Evolutionary conservation across 2,888 invertebrate species (phyloP), one percentile per base, ranked within the genome.

Genomic region (Tholera decimalis): DNA sequence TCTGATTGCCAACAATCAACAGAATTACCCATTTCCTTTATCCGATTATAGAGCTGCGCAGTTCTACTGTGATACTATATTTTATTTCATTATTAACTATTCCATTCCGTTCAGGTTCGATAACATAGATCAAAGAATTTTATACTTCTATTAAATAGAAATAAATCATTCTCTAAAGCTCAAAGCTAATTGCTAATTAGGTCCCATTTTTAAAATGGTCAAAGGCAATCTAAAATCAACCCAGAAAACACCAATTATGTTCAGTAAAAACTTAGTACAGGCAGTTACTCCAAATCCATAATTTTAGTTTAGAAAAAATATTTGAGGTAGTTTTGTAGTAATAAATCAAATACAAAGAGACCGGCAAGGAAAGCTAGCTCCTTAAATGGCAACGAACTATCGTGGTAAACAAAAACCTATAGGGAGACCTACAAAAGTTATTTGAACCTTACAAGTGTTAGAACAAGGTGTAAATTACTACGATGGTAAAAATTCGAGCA

Each of bases 311-410:
- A 8, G 13, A 77, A 80, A 67, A 74, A 30, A 28, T 20, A 37
- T 49, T 61, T 68, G 51, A 47, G 67, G 41, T 63, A 69, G 60
- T 60, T 71, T 70, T 73, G 55, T 64, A 59, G 69, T 57, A 71
- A 85, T 89, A 88, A 86, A 88, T 88, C 88, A 88, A 86, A 85
- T 74, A 73, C 80, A 75, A 79, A 83, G 71, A 82, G 71, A 82
- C 74, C 59, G 61, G 77, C 89, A 89, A 90, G 90, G 88, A 90
- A 91, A 90, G 90, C 90, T 53, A 84, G 75, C 85, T 83, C 86
- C 77, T 60, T 85, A 86, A 73, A 86, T 75, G 87, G 89, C 77
- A 83, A 80, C 80, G 65, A 69, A 82, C 81, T 86, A 78, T 73
- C 69, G 68, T 80, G 69, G 49, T 72, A 73, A 69, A 84, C 79